These are phyloP conservation scores for Camponotus fellah DNA, from an alignment of 2,888 invertebrate species.

Conservation along the genomic window DNA sequence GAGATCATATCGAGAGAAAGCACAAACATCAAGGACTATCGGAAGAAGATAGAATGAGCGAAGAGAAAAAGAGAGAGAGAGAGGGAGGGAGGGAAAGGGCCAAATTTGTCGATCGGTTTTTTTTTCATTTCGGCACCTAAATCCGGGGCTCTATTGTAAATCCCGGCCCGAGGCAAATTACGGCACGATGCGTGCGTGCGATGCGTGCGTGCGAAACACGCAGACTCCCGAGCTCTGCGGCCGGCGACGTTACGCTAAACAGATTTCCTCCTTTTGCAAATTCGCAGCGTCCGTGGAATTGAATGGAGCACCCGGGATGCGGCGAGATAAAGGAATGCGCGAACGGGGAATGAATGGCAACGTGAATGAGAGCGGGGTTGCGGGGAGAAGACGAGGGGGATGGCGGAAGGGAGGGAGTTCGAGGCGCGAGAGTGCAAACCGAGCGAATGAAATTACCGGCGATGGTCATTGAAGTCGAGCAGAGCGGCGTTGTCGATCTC, in stretches of 20 bases:
- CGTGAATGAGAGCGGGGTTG: slow-evolving; percentile 47
- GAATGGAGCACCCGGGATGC: slow-evolving; percentile 55
- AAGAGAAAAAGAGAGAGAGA: slow-evolving; percentile 25
- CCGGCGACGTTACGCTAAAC: slow-evolving; percentile 71
- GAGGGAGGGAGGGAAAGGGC: slow-evolving; percentile 21
- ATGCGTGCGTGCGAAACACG: slow-evolving; percentile 70
- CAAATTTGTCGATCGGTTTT: slow-evolving; percentile 27
- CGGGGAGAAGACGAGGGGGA: background rate
- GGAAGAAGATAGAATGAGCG: slow-evolving; percentile 21
- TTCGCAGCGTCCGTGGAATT: slow-evolving; percentile 56
- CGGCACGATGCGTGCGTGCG: slow-evolving; percentile 69
- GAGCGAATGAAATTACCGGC: slow-evolving; percentile 67
- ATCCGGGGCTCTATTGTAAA: slow-evolving; percentile 63
- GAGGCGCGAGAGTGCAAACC: slow-evolving; percentile 58
- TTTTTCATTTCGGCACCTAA: slow-evolving; percentile 30
- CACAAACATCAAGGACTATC: slow-evolving; percentile 7
- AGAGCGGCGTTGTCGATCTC: slow-evolving; percentile 49
- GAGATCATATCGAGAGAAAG: slow-evolving; percentile 49
- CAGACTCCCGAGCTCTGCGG: slow-evolving; percentile 53
- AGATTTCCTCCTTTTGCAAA: slow-evolving; percentile 73
- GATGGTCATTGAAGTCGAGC: slow-evolving; percentile 68
- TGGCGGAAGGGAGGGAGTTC: slow-evolving; percentile 17
- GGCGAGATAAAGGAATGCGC: slow-evolving; percentile 53
- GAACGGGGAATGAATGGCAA: slow-evolving; percentile 38
- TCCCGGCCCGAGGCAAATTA: slow-evolving; percentile 64